Conservation (phyloP, 2,113 vertebrate genomes). For the Ahaetulla prasina region DNA sequence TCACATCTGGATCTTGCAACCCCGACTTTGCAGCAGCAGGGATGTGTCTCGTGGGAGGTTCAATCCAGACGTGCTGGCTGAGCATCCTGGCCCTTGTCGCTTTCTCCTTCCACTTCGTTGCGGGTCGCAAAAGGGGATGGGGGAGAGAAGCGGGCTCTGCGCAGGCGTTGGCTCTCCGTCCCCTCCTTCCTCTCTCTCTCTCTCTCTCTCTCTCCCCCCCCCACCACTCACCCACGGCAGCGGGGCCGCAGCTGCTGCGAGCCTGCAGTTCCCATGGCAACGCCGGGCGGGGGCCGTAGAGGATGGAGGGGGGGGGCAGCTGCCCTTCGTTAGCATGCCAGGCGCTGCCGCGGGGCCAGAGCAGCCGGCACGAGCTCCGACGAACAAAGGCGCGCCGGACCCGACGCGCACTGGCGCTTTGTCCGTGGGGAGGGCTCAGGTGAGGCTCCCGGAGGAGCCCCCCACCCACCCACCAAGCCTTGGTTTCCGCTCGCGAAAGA, state of each 20-base stretch:
- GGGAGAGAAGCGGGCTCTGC: not conserved
- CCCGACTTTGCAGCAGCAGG: not conserved
- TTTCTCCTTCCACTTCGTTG: not conserved
- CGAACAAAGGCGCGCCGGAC: not conserved
- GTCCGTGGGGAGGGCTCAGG: not conserved
- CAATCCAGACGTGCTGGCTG: too few relatives aligned
- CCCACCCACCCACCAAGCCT: too few relatives aligned
- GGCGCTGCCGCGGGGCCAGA: not conserved
- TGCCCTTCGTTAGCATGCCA: not conserved
- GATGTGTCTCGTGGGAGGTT: too few relatives aligned
- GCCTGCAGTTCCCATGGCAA: not conserved
- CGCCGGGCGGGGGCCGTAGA: not conserved
- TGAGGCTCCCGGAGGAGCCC: not conserved
- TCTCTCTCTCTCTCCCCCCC: too few relatives aligned
- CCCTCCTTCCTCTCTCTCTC: too few relatives aligned
- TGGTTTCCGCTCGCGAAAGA: not conserved
- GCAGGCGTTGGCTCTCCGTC: not conserved
- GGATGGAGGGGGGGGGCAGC: not conserved
- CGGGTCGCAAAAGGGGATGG: not conserved
- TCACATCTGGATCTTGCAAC: not conserved
- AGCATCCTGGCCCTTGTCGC: not conserved
- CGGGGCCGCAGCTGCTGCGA: not conserved
- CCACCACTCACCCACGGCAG: rapidly evolving
- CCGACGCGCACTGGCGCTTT: not conserved
- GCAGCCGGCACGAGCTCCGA: not conserved